Evolutionary conservation across 2,113 vertebrate species (phyloP).

Genomic region (Ictidomys tridecemlineatus): DNA sequence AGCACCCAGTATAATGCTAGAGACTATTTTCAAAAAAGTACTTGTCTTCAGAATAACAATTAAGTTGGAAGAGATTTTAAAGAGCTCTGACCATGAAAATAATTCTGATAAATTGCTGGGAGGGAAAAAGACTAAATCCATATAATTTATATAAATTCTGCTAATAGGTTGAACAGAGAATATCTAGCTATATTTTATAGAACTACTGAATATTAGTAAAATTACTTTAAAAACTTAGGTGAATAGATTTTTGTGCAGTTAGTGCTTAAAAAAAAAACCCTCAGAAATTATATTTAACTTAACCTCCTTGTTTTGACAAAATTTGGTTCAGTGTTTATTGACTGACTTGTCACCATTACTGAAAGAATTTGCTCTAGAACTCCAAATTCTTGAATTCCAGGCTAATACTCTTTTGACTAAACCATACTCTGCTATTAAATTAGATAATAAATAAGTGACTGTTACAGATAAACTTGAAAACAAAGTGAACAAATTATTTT

Average conservation of each 20-base stretch:
- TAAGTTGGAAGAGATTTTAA: constrained; percentile 13
- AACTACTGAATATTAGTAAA: background rate
- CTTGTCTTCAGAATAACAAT: background rate
- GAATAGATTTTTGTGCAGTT: constrained; percentile 6
- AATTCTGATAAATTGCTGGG: background rate
- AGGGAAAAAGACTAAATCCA: constrained; percentile 33
- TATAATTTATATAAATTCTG: constrained; percentile 9
- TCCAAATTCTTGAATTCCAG: constrained; percentile 39
- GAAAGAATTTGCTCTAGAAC: background rate
- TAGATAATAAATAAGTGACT: background rate
- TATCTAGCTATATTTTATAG: constrained; percentile 38
- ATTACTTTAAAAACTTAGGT: background rate
- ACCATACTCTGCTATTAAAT: constrained; percentile 20
- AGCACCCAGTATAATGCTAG: background rate
- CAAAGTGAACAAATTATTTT: constrained; percentile 24
- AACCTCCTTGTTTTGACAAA: background rate
- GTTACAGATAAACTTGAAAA: background rate
- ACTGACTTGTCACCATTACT: background rate
- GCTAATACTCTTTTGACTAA: background rate
- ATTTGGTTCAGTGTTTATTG: background rate
- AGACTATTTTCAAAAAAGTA: constrained; percentile 21
- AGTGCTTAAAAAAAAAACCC: background rate
- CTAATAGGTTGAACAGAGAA: background rate
- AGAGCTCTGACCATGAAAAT: constrained; percentile 34
- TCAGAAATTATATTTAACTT: constrained; percentile 29